A percentile compares a stretch with the other conserved stretches of the same genome.
Conservation (phyloP, 1,140 invertebrate species). For the Apis dorsata region DNA sequence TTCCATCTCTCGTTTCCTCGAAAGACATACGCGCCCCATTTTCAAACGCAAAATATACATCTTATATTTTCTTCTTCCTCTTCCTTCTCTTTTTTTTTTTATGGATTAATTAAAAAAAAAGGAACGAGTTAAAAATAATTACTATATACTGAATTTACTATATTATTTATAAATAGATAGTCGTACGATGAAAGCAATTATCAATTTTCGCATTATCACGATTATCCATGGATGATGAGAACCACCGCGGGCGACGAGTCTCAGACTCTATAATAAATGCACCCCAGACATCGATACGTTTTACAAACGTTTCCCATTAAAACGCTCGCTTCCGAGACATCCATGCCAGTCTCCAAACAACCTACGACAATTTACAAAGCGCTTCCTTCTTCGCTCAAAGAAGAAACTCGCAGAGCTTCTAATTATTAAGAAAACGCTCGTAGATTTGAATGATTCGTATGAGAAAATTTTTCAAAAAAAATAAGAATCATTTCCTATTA, state of each 20-base stretch:
- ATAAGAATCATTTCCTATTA: neutral
- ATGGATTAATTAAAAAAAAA: too few relatives aligned
- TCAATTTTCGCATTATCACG: conserved; percentile 20
- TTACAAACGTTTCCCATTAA: neutral
- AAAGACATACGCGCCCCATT: too few relatives aligned
- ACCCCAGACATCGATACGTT: neutral
- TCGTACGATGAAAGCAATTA: neutral
- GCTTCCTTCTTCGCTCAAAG: too few relatives aligned
- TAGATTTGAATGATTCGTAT: neutral
- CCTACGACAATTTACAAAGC: neutral
- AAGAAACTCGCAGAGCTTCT: neutral
- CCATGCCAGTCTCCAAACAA: neutral
- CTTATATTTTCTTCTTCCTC: too few relatives aligned
- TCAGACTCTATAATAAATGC: neutral
- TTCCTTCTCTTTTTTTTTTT: too few relatives aligned
- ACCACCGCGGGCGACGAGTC: conserved; percentile 46
- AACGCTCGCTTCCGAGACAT: neutral
- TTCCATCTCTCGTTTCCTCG: too few relatives aligned
- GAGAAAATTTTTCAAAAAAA: neutral
- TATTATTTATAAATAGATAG: too few relatives aligned
- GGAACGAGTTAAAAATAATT: too few relatives aligned
- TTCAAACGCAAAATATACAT: too few relatives aligned
- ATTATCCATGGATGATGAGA: conserved; percentile 30
- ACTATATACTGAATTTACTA: too few relatives aligned
- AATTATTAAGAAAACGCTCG: neutral